Evolutionary conservation across 2,888 invertebrate species (phyloP).

Genomic region (Tigriopus californicus): DNA sequence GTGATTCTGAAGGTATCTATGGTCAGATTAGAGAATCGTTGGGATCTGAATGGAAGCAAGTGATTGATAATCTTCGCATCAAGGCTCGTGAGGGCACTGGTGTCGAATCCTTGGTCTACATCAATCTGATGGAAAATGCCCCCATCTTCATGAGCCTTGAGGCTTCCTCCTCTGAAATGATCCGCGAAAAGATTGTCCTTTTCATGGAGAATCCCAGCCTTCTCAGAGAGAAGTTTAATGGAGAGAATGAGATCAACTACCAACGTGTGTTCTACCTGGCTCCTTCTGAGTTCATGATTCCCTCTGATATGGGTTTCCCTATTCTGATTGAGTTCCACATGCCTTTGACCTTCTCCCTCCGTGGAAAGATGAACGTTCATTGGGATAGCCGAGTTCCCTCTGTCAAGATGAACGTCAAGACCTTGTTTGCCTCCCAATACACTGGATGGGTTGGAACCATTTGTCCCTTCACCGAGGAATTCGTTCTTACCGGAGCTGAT

Average conservation of each 20-base stretch:
- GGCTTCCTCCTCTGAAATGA: background rate
- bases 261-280: background rate
- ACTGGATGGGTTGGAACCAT: slow-evolving; percentile 2
- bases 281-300: slow-evolving; percentile 2
- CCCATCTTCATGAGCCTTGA: background rate
- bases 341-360: slow-evolving; percentile 1
- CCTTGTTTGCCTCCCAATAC: background rate
- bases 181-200: background rate
- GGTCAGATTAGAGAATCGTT: background rate
- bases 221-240: background rate
- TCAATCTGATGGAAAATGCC: background rate
- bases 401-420: background rate
- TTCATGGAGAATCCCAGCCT: background rate
- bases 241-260: slow-evolving; percentile 5
- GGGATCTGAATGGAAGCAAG: background rate
- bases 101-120: background rate
- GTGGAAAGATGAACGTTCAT: slow-evolving; percentile 6
- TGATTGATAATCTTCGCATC: slow-evolving; percentile 1
- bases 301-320: slow-evolving; percentile 16
- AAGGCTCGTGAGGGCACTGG: slow-evolving; percentile 10
- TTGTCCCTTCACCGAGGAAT: slow-evolving; percentile 13
- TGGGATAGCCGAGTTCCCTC: background rate
- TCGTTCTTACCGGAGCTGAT: background rate
- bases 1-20: no score
- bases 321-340: slow-evolving; percentile 11